These are phyloP conservation scores for Spilogale gracilis DNA, from an alignment of 2,113 vertebrate genomes.

Conservation along the genomic window DNA sequence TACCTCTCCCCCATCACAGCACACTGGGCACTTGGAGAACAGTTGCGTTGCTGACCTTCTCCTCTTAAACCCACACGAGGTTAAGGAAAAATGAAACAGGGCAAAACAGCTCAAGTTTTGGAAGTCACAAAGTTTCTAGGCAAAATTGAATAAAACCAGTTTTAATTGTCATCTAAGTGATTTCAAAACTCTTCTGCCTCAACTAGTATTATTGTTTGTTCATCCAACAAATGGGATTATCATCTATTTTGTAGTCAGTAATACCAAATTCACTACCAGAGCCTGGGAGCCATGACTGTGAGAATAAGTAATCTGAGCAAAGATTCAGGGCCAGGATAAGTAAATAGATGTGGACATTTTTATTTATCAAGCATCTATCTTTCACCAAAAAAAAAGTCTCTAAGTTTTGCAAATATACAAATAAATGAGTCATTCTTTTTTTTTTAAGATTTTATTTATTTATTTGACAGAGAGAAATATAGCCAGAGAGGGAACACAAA, in stretches of 20 bases:
- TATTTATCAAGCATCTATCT: neutral
- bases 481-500: no score
- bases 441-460: no score
- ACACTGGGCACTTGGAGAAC: rapidly evolving
- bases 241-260: neutral
- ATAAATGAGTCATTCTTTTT: neutral
- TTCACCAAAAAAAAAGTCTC: neutral
- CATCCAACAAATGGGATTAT: neutral
- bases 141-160: neutral
- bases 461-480: no score
- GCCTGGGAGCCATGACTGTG: neutral
- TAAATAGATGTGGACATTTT: neutral
- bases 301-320: neutral
- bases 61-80: neutral
- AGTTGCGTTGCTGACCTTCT: neutral
- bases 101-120: neutral
- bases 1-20: neutral
- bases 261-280: neutral
- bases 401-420: neutral
- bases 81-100: neutral
- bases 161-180: constrained; percentile 40
- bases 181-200: neutral
- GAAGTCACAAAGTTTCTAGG: neutral
- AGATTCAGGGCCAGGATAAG: neutral
- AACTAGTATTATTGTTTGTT: neutral